Percentiles rank a stretch among this genome's conserved stretches.
phyloP scores from a whole-genome alignment of 2,797 vertebrate genomes.

The Muscicapa striata region DNA sequence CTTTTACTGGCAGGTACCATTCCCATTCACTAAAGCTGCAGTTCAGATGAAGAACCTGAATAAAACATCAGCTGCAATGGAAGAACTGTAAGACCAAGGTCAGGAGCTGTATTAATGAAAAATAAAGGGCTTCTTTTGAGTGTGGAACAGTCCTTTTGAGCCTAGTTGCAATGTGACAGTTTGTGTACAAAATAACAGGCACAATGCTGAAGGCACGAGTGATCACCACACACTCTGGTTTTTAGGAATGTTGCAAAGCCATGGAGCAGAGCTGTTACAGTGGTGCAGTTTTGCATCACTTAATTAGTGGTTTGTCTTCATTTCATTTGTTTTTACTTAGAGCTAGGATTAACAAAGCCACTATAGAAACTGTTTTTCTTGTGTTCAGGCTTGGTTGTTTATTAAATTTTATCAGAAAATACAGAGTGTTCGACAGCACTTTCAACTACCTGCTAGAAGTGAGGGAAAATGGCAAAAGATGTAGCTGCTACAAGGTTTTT shows the following conservation, averaged over 20 bases:
- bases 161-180: background rate
- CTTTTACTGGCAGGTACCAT: background rate
- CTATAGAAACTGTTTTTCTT: no score
- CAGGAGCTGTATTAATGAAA: background rate
- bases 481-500: no score
- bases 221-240: background rate
- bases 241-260: background rate
- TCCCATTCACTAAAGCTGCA: background rate
- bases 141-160: background rate
- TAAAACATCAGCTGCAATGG: background rate
- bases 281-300: no score
- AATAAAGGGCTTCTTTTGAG: background rate
- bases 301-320: no score
- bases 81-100: background rate
- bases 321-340: no score
- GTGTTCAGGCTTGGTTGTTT: no score
- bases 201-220: background rate
- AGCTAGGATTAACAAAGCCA: no score
- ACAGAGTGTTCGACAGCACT: no score
- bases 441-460: no score
- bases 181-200: background rate
- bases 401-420: no score
- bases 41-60: background rate
- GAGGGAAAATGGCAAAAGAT: no score
- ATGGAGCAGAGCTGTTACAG: background rate